These are phyloP conservation scores for Zonitis immaculata DNA, from an alignment of 2,888 invertebrate genomes.

Conservation along the genomic window DNA sequence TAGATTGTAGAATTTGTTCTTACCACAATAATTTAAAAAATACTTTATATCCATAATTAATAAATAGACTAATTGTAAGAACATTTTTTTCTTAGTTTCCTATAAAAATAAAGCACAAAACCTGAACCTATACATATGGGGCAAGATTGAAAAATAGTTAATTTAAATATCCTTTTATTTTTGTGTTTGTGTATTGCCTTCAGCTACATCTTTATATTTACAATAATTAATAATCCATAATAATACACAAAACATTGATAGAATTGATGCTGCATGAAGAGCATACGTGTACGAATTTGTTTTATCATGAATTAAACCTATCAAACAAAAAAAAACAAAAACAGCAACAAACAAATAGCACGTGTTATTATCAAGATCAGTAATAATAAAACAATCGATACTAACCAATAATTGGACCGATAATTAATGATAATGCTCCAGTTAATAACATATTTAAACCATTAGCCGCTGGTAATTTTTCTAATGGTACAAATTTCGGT, in stretches of 20 bases:
- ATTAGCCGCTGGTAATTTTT: conserved; percentile 44
- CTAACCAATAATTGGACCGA: conserved; percentile 46
- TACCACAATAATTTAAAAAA: too few species aligned
- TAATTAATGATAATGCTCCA: conserved; percentile 39
- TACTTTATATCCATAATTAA: too few species aligned
- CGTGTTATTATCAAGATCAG: not conserved
- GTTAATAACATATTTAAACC: conserved; percentile 45
- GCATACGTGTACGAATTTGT: conserved; percentile 31
- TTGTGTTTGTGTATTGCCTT: not conserved
- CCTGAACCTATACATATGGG: too few species aligned
- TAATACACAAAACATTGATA: conserved; percentile 32
- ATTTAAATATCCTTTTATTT: not conserved
- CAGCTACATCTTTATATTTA: not conserved
- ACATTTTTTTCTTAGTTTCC: too few species aligned
- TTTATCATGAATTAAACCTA: conserved; percentile 32
- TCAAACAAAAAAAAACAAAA: conserved; percentile 16
- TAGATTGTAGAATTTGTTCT: too few species aligned
- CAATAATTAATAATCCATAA: conserved; percentile 28
- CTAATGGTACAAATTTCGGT: conserved; percentile 41
- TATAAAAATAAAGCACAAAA: not conserved
- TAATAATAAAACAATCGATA: not conserved
- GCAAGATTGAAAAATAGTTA: too few species aligned
- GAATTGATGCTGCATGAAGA: conserved; percentile 29
- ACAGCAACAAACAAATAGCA: too few species aligned
- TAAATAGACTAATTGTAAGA: too few species aligned